Percentiles rank a stretch among this genome's conserved stretches.
These are phyloP conservation scores for Nymphalis io DNA, from an alignment of 1,140 invertebrate species.

Conservation along the genomic window DNA sequence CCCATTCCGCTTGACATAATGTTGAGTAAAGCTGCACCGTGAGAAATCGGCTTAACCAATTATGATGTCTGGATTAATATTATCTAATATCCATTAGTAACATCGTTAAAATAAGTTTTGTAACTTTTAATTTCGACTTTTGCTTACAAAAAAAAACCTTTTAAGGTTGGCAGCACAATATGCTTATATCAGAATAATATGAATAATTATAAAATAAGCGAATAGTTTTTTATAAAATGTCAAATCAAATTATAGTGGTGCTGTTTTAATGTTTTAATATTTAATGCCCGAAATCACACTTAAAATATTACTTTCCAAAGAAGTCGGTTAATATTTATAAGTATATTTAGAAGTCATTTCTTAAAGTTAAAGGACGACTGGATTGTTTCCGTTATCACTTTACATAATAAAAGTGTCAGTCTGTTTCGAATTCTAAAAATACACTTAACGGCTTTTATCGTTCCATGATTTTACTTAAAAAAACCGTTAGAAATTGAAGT, in stretches of 20 bases:
- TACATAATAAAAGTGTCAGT: slow-evolving; percentile 23
- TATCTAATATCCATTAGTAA: not conserved
- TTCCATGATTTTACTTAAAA: not conserved
- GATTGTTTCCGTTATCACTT: slow-evolving; percentile 24
- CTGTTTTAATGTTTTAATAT: no score
- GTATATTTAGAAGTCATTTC: not conserved
- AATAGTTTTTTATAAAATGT: no score
- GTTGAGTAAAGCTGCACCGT: slow-evolving; percentile 13
- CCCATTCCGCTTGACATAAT: not conserved
- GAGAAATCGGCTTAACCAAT: slow-evolving; percentile 23
- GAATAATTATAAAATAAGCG: no score
- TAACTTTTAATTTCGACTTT: not conserved
- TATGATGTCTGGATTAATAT: slow-evolving; percentile 9
- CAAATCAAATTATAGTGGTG: no score
- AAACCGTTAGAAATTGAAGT: not conserved
- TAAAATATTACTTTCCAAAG: not conserved
- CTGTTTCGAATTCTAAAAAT: slow-evolving; percentile 27
- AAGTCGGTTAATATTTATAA: not conserved
- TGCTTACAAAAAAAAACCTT: not conserved
- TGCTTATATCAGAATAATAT: not conserved
- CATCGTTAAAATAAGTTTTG: not conserved
- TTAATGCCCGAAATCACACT: no score
- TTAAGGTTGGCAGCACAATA: not conserved
- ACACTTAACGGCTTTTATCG: slow-evolving; percentile 23
- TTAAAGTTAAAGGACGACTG: slow-evolving; percentile 17